Conservation (phyloP, 2,113 vertebrate species). For the Oxygymnocypris stewartii region DNA sequence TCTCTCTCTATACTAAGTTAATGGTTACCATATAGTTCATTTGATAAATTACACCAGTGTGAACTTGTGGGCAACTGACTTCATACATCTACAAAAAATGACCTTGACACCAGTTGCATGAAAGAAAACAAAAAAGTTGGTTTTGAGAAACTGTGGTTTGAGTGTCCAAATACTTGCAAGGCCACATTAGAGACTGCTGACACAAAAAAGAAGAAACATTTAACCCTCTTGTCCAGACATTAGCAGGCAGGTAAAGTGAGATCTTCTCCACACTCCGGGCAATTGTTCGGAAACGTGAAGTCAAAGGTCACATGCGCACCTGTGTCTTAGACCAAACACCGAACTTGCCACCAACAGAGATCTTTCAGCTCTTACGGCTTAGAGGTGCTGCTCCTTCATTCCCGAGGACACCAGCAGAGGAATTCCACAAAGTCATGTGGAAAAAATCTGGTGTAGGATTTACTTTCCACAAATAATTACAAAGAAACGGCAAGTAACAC, state of each 20-base stretch:
- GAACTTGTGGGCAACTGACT: not conserved
- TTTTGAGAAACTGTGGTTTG: not conserved
- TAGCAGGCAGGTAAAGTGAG: slow-evolving; percentile 52
- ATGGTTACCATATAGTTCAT: not conserved
- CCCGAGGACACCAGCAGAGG: slow-evolving; percentile 2
- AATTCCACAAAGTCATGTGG: slow-evolving; percentile 9
- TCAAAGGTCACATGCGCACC: slow-evolving; percentile 76
- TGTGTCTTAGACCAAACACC: slow-evolving; percentile 76
- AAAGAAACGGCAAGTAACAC: not conserved
- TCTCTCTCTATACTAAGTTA: not conserved
- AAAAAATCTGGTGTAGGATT: not conserved
- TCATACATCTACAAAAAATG: not conserved
- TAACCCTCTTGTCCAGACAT: slow-evolving; percentile 20
- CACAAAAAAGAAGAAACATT: not conserved
- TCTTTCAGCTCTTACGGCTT: slow-evolving; percentile 47
- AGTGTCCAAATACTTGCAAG: not conserved
- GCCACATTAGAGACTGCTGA: not conserved
- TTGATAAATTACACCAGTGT: not conserved
- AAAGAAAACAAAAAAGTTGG: not conserved
- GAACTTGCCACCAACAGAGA: slow-evolving; percentile 60
- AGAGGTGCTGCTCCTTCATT: slow-evolving; percentile 18
- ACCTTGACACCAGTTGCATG: not conserved
- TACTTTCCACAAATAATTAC: not conserved
- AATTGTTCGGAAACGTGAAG: slow-evolving; percentile 57
- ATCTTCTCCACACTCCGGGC: slow-evolving; percentile 40